Evolutionary conservation across 1,140 invertebrate species (phyloP).

Genomic region (Brachionus asplanchnoidis): DNA sequence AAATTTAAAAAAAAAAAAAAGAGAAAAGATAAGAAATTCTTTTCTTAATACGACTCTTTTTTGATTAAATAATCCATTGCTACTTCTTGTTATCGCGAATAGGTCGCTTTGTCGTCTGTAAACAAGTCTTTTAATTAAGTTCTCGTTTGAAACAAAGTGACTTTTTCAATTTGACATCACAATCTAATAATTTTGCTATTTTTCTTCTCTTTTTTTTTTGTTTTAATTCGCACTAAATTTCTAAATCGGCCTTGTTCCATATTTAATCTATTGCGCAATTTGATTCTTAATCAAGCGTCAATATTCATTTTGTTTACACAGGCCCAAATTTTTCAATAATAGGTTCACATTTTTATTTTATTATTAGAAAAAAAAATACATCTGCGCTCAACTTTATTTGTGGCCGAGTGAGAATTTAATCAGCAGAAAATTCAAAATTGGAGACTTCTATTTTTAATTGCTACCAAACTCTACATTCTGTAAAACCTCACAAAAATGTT

Average conservation of each 20-base stretch:
- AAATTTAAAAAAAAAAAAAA: background rate
- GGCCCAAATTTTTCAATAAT: background rate
- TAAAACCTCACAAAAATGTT: too few relatives aligned
- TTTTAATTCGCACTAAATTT: background rate
- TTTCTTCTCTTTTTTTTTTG: background rate
- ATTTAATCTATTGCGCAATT: background rate
- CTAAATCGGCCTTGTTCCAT: background rate
- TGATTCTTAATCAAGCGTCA: background rate
- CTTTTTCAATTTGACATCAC: background rate
- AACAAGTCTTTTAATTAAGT: background rate
- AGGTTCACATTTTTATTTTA: too few relatives aligned
- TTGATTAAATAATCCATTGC: slow-evolving; percentile 9
- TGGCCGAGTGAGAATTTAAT: too few relatives aligned
- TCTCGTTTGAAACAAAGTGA: slow-evolving; percentile 16
- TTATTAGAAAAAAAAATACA: too few relatives aligned
- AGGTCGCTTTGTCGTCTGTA: slow-evolving; percentile 14
- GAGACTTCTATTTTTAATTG: too few relatives aligned
- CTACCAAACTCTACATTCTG: too few relatives aligned
- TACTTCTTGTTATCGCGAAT: background rate
- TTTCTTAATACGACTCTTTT: slow-evolving; percentile 1
- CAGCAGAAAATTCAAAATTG: too few relatives aligned
- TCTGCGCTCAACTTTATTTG: too few relatives aligned
- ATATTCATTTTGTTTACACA: background rate
- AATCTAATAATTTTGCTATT: background rate
- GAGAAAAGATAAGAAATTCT: background rate